Conservation (phyloP, 2,797 vertebrate species). For the Microctenopoma lineatum region DNA sequence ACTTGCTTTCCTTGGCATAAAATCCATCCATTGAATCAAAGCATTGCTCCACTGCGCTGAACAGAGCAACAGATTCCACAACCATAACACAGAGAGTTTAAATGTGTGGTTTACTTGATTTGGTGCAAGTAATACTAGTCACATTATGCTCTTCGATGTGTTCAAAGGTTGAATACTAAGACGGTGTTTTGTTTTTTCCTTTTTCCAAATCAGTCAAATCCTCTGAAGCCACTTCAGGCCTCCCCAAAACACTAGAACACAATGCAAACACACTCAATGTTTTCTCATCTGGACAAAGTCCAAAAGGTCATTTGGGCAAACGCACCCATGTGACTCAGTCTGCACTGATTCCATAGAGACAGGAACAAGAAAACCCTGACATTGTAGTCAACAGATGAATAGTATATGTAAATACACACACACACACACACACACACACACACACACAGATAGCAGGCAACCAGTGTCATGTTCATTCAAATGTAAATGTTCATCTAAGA, state of each 20-base stretch:
- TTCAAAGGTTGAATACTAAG: slow-evolving; percentile 54
- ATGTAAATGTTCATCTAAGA: slow-evolving; percentile 45
- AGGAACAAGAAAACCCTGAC: slow-evolving; percentile 46
- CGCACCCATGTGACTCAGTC: slow-evolving; percentile 36
- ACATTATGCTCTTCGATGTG: slow-evolving; percentile 42
- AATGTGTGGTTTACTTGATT: slow-evolving; percentile 31
- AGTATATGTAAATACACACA: slow-evolving; percentile 41
- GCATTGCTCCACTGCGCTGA: slow-evolving; percentile 33
- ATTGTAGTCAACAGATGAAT: slow-evolving; percentile 40
- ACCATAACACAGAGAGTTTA: slow-evolving; percentile 35
- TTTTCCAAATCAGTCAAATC: slow-evolving; percentile 35
- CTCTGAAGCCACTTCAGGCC: slow-evolving; percentile 16
- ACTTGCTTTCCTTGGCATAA: slow-evolving; percentile 66
- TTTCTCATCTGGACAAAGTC: slow-evolving; percentile 44
- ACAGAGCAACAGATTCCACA: slow-evolving; percentile 38
- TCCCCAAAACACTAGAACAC: slow-evolving; percentile 27
- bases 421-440: slow-evolving; percentile 20
- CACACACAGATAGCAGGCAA: slow-evolving; percentile 46
- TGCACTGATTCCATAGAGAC: slow-evolving; percentile 42
- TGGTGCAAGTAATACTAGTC: slow-evolving; percentile 36
- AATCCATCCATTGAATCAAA: slow-evolving; percentile 55
- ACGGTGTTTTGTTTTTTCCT: neutral
- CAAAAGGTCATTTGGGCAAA: slow-evolving; percentile 46
- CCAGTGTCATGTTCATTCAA: slow-evolving; percentile 67
- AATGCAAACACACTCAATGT: slow-evolving; percentile 44